Evolutionary conservation across 2,888 invertebrate species (phyloP), one percentile per base, ranked within the genome.

Genomic region (Thecophora atra): DNA sequence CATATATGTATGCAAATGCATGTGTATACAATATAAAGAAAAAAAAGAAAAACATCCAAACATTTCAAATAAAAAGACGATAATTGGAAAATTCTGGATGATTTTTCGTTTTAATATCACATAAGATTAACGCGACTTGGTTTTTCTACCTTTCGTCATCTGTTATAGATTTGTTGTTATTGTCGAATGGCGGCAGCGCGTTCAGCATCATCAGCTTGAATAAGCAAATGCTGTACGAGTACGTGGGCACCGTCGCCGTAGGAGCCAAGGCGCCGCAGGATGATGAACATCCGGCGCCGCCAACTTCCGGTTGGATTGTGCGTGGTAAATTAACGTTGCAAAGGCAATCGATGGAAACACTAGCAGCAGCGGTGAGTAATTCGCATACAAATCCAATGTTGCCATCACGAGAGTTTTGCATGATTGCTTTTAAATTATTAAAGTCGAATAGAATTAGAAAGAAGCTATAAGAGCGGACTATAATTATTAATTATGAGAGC

Each of bases 191-290:
- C 78, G 81, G 80, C 72, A 80, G 79, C 78, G 79, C 83, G 70
- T 85, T 86, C 77, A 82, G 84, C 79, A 82, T 86, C 73, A 85
- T 85, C 75, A 86, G 82, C 68, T 76, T 84, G 76, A 83, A 86
- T 76, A 84, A 85, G 78, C 87, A 86, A 81, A 84, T 85, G 82
- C 82, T 86, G n/a, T 86, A 86, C 78, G 86, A 86, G 73, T 86
- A 86, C 79, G 84, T 82, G 65, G 86, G 87, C 74, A 84, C 82
- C 72, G 86, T 86, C 47, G 81, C 82, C 24, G 86, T 86, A 47
- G 86, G 86, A 67, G 86, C 86, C 8, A 85, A 86, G 77, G 82
- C 86, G 47, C 86, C 85, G 73, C 81, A 82, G 75, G 86, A 86
- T 76, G 85, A 83, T 76, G 83, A 83, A 74, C 81, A 81, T 74